Evolutionary conservation across 2,888 invertebrate species (phyloP).

Genomic region (Drepana falcataria): DNA sequence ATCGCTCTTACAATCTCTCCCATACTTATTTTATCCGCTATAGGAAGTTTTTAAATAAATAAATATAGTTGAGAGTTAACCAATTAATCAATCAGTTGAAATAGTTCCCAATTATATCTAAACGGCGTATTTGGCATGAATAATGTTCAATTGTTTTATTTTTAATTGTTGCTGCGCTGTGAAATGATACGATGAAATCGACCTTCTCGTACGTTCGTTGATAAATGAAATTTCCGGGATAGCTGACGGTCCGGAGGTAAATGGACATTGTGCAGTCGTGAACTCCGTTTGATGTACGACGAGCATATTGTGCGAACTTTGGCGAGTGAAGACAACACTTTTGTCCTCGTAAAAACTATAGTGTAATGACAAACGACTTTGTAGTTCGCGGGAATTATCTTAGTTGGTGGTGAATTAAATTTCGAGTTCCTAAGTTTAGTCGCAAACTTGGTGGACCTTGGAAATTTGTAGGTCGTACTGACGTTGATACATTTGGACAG

Average conservation of each 20-base stretch:
- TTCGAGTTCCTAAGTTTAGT: not conserved
- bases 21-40: too few species aligned
- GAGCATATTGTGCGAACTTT: conserved; percentile 12
- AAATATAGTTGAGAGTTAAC: too few species aligned
- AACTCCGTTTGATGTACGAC: conserved; percentile 9
- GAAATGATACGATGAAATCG: conserved; percentile 27
- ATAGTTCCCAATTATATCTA: too few species aligned
- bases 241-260: conserved; percentile 35
- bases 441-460: not conserved
- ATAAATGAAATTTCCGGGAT: conserved; percentile 48
- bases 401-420: conserved; percentile 1
- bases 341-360: conserved; percentile 17
- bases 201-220: conserved; percentile 24
- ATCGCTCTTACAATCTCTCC: too few species aligned
- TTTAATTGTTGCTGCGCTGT: conserved; percentile 8
- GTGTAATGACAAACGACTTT: conserved; percentile 19
- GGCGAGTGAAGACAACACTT: conserved; percentile 9
- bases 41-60: too few species aligned
- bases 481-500: too few species aligned
- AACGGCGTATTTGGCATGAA: not conserved
- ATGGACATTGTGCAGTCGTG: conserved; percentile 20
- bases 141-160: not conserved
- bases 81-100: too few species aligned
- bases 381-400: conserved; percentile 17
- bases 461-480: too few species aligned